These are phyloP conservation scores for Graptemys geographica DNA, from an alignment of 2,797 vertebrate species.

Conservation along the genomic window DNA sequence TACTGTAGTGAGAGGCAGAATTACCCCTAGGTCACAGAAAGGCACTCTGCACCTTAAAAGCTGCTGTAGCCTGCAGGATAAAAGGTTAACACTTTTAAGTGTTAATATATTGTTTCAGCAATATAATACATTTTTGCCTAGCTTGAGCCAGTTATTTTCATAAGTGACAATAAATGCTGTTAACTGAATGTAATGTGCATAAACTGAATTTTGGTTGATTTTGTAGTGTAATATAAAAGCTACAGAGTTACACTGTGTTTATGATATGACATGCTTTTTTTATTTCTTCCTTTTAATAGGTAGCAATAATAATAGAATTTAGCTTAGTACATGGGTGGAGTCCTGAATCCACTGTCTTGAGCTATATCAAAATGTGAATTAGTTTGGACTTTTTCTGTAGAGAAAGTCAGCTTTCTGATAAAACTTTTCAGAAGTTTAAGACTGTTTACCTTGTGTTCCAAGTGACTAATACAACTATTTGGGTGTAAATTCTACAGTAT, in stretches of 20 bases:
- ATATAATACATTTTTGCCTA: not conserved
- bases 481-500: not conserved
- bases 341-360: not conserved
- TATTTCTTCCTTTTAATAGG: not conserved
- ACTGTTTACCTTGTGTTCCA: not conserved
- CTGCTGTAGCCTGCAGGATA: not conserved
- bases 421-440: not conserved
- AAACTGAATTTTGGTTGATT: not conserved
- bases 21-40: not conserved
- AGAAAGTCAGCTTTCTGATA: not conserved
- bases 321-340: not conserved
- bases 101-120: not conserved
- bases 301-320: not conserved
- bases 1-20: not conserved
- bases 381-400: not conserved
- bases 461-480: not conserved
- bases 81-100: not conserved
- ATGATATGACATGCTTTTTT: not conserved
- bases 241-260: not conserved
- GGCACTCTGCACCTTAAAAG: fast-evolving
- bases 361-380: not conserved
- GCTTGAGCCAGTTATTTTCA: not conserved
- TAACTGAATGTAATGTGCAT: not conserved
- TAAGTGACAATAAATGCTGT: not conserved
- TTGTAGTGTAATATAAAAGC: not conserved